Conservation (phyloP, 1,140 invertebrate genomes). For the Gonatopus flavifemur region DNA sequence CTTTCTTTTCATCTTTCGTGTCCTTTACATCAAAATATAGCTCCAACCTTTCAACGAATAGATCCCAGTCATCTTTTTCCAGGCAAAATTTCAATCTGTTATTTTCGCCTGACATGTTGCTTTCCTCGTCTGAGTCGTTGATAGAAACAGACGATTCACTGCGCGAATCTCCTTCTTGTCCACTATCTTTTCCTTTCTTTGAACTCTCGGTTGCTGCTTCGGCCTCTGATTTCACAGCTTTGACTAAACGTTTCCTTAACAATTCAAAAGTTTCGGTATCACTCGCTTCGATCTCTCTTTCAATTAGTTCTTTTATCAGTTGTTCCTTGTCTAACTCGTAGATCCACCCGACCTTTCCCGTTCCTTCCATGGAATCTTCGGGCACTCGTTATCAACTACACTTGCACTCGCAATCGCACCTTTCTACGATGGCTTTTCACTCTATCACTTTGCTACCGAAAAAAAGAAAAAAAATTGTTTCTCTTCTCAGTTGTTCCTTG, state of each 20-base stretch:
- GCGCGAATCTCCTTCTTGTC: not conserved
- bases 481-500: no score
- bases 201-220: not conserved
- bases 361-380: no score
- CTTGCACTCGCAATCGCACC: no score
- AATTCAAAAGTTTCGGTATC: not conserved
- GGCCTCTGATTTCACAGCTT: not conserved
- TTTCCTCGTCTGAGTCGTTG: not conserved
- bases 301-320: no score
- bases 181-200: not conserved
- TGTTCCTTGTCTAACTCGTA: no score
- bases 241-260: not conserved
- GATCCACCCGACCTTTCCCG: no score
- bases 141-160: not conserved
- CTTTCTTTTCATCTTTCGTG: constrained; percentile 19
- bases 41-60: constrained; percentile 18
- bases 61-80: constrained; percentile 12
- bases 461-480: no score
- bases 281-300: no score
- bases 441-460: no score
- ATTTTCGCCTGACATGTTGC: not conserved
- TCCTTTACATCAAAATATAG: constrained; percentile 32
- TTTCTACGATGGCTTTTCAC: no score
- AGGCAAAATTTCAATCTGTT: constrained; percentile 10
- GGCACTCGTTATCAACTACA: no score